A percentile compares a stretch with the other conserved stretches of the same genome.
These are phyloP conservation scores for Rhyacophila brunnea DNA, from an alignment of 1,140 invertebrate genomes.

Conservation along the genomic window DNA sequence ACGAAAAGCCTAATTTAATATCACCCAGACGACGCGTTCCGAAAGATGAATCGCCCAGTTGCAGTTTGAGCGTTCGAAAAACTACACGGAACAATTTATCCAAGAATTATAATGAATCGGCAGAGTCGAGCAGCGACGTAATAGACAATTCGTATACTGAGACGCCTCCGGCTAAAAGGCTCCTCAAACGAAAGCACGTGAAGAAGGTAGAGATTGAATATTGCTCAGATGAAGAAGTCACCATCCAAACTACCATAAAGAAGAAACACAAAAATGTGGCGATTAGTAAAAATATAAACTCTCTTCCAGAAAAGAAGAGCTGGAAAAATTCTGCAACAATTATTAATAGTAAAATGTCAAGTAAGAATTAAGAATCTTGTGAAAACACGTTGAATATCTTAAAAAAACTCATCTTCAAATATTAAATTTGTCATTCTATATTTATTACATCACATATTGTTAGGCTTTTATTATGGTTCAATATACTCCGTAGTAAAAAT, in stretches of 20 bases:
- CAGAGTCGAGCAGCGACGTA: constrained; percentile 20
- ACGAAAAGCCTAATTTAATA: constrained; percentile 14
- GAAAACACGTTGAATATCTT: background rate
- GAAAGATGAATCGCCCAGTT: too few relatives aligned
- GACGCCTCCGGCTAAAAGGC: constrained; percentile 14
- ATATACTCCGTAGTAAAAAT: too few relatives aligned
- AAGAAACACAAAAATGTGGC: background rate
- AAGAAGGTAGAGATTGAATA: constrained; percentile 30
- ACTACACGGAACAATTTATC: background rate
- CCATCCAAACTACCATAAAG: constrained; percentile 30
- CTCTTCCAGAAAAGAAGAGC: constrained; percentile 19
- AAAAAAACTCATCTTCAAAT: too few relatives aligned
- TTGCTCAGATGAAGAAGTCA: constrained; percentile 30
- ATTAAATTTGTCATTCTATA: too few relatives aligned
- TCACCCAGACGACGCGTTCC: background rate
- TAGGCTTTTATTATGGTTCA: too few relatives aligned
- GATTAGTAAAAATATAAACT: background rate
- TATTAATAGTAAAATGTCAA: constrained; percentile 18
- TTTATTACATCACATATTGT: too few relatives aligned
- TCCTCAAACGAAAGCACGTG: constrained; percentile 25
- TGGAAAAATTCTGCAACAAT: constrained; percentile 29
- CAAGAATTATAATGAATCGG: constrained; percentile 17
- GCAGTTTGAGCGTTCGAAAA: background rate
- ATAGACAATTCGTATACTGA: constrained; percentile 30
- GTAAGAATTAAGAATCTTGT: background rate